These are phyloP conservation scores for Pempheris klunzingeri DNA, from an alignment of 2,797 vertebrate species.

Conservation along the genomic window DNA sequence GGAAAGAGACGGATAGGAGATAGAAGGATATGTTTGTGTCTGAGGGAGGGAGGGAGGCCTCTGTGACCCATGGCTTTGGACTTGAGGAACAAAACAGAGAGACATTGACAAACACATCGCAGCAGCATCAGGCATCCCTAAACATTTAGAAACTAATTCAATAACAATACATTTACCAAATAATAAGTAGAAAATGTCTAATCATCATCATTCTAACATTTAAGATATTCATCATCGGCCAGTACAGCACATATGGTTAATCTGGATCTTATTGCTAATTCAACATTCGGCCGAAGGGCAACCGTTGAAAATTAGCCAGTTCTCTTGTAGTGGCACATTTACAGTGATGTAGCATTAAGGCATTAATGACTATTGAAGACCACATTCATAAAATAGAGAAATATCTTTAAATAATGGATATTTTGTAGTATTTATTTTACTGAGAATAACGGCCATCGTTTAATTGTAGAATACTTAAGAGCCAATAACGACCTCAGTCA, in stretches of 20 bases:
- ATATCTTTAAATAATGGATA: neutral
- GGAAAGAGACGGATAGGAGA: conserved; percentile 57
- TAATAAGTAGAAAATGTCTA: neutral
- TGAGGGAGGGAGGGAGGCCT: conserved; percentile 40
- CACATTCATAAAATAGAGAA: neutral
- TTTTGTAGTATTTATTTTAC: conserved; percentile 4
- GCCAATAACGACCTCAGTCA: neutral
- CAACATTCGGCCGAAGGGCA: neutral
- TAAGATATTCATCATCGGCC: neutral
- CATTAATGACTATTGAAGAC: neutral
- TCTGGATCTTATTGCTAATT: neutral
- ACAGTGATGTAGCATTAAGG: neutral
- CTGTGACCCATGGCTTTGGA: conserved; percentile 81
- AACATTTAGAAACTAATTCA: conserved; percentile 9
- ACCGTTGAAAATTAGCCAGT: neutral
- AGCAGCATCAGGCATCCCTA: conserved; percentile 1
- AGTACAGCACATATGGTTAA: neutral
- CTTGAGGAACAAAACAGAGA: conserved; percentile 71
- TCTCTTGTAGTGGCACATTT: neutral
- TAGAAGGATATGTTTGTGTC: conserved; percentile 73
- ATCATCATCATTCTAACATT: conserved; percentile 17
- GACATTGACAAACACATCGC: conserved; percentile 18
- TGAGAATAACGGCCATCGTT: neutral
- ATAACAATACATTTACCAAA: neutral
- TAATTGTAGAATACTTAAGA: neutral